Conservation (phyloP, 1,140 invertebrate species). For the Spodoptera litura region DNA sequence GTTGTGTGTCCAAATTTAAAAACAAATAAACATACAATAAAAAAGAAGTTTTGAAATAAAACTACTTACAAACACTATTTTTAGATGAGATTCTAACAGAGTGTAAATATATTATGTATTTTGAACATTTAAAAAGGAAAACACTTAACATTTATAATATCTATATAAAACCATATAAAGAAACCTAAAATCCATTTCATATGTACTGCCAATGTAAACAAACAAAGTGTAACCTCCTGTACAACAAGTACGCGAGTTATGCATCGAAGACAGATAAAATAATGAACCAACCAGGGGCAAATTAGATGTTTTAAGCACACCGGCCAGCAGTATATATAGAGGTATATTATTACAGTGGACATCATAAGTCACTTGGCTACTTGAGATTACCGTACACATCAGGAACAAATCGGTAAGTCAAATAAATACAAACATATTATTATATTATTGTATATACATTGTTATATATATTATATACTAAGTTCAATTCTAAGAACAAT, state of each 20-base stretch:
- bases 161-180: too few species aligned
- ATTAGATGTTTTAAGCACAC: constrained; percentile 71
- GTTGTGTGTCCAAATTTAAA: too few species aligned
- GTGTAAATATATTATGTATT: too few species aligned
- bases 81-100: too few species aligned
- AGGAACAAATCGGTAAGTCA: constrained; percentile 57
- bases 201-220: background rate
- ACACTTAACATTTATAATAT: too few species aligned
- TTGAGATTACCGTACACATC: constrained; percentile 46
- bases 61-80: too few species aligned
- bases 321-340: constrained; percentile 67
- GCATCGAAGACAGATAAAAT: constrained; percentile 64
- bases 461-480: background rate
- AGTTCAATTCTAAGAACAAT: too few species aligned
- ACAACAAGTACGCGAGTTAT: constrained; percentile 55
- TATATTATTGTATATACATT: background rate
- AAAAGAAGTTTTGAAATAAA: too few species aligned
- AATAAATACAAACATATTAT: background rate
- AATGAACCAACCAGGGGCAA: constrained; percentile 67
- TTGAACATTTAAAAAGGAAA: too few species aligned
- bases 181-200: too few species aligned
- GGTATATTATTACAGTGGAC: constrained; percentile 50
- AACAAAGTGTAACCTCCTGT: constrained; percentile 52
- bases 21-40: too few species aligned
- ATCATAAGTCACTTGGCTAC: constrained; percentile 66